Base-by-base conservation (phyloP, 2,113 vertebrate genomes). In the Nycticryphes semicollaris region DNA sequence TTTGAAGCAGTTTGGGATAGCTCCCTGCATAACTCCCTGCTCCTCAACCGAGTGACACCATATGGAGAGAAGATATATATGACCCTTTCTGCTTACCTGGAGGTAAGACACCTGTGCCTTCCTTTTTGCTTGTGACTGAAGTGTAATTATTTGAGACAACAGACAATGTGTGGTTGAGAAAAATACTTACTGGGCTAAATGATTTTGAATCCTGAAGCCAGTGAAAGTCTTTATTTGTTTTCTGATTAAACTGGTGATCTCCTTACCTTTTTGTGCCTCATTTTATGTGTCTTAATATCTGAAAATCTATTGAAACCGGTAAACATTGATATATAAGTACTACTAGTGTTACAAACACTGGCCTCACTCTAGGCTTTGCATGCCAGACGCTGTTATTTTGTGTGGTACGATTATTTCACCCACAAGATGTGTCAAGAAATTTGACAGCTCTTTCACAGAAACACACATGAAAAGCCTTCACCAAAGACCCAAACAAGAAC, bases 1-100 rank as follows among this genome's bases (percentile, higher is more conserved):
- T 99, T 99, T 12, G 99, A 99, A 97, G 99, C 99, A 0, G 99
- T 99, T 80, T 99, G 99, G 99, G 99, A 99, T 89, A 99, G 99
- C 97, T 99, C 99, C 31, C 97, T 99, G 86, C 99, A 99, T 93
- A 99, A 99, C 97, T 99, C 99, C 59, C 99, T 99, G 27, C 99
- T 99, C 41, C 98, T 99, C 50, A 99, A 99, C 95, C 97, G 99
- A 45, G 98, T 99, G 84, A 99, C 99, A 10, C 99, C 99, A 0
- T 99, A 99, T 6, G 99, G 99, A 94, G 99, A 99, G 97, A 99
- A 99, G 98, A 99, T 99, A 95, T 99, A 98, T 91, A 99, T 99
- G 99, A 99, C 99, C 35, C 96, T 99, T 90, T 99, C 99, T 30
- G 99, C 99, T 21, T 99, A 99, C 97, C 97, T 99, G 80, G 99